These are phyloP conservation scores for Leptinotarsa peninsularis DNA, from an alignment of 2,888 invertebrate species.

Conservation along the genomic window DNA sequence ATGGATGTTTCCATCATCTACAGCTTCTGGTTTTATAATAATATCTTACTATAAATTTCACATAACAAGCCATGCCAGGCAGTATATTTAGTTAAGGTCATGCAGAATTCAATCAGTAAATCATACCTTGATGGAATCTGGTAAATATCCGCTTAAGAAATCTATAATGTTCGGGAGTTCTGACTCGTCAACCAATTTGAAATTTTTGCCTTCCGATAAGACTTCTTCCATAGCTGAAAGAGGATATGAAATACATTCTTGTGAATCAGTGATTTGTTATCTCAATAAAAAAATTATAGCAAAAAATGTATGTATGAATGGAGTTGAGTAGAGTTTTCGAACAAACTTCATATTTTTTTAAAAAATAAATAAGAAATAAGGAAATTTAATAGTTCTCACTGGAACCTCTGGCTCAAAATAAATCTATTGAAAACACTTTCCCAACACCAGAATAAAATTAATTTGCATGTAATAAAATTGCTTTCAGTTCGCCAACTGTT, in stretches of 20 bases:
- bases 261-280: background rate
- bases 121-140: conserved; percentile 87
- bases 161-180: conserved; percentile 87
- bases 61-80: background rate
- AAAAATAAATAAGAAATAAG: background rate
- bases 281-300: no score
- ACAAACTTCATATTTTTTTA: no score
- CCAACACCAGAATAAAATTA: no score
- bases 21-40: background rate
- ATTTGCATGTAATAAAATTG: no score
- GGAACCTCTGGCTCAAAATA: no score
- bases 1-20: no score
- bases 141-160: conserved; percentile 83
- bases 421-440: no score
- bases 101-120: conserved; percentile 4
- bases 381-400: no score
- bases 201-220: conserved; percentile 87
- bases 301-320: no score
- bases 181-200: conserved; percentile 87
- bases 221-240: conserved; percentile 87
- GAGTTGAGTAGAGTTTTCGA: no score
- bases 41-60: background rate
- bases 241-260: background rate
- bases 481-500: no score
- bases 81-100: conserved; percentile 5